These are phyloP conservation scores for Sigmodon hispidus DNA, from an alignment of 2,113 vertebrate species.

Conservation along the genomic window DNA sequence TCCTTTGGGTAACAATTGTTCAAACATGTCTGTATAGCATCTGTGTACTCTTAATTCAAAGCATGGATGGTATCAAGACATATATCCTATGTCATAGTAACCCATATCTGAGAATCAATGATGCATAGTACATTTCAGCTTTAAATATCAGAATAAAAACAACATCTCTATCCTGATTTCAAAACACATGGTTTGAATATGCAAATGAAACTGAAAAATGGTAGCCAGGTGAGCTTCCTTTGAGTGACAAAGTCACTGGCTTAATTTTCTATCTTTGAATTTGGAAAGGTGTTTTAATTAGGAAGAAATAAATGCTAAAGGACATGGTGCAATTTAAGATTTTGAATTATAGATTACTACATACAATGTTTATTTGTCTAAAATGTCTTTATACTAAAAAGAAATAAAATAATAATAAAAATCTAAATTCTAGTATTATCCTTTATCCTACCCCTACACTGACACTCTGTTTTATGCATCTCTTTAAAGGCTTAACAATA, in stretches of 20 bases:
- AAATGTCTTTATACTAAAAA: constrained; percentile 61
- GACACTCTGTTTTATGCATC: constrained; percentile 66
- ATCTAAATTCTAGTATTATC: constrained; percentile 71
- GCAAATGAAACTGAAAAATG: neutral
- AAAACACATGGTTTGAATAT: neutral
- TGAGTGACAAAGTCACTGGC: neutral
- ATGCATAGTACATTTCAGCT: neutral
- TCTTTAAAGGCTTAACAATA: constrained; percentile 73
- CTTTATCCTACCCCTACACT: constrained; percentile 65
- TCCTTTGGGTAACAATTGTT: accelerated
- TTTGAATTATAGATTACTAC: neutral
- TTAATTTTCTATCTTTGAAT: neutral
- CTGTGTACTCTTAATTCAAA: neutral
- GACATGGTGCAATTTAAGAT: neutral
- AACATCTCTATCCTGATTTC: neutral
- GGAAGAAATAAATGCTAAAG: neutral
- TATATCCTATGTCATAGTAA: neutral
- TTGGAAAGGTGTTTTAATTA: neutral
- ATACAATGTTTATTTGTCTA: constrained; percentile 36
- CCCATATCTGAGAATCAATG: neutral
- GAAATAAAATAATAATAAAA: neutral
- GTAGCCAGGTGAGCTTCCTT: neutral
- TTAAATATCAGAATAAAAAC: neutral
- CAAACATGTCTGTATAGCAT: no score
- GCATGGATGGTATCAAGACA: neutral